Base-by-base conservation (phyloP, 2,888 invertebrate genomes). In the Empis livida region DNA sequence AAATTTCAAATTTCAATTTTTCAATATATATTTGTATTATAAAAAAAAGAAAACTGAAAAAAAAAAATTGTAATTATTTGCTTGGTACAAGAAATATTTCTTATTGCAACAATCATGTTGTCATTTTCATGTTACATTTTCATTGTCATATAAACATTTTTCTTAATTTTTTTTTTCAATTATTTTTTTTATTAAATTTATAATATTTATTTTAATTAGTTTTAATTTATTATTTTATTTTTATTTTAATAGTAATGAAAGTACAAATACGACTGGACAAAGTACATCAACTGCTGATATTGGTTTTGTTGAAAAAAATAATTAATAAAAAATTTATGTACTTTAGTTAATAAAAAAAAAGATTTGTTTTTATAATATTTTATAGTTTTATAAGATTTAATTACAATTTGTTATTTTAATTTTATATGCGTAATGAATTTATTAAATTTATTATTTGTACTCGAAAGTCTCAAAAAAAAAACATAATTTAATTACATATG, bases 221-320 rank as follows among this genome's bases (percentile, higher is more conserved):
- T 42, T 42, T 38, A 32, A 38, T 51, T 49, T 42, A 39, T 44
- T 45, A 48, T 49, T 27, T 50, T 46, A 44, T 49, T 53, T 51
- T 56, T 54, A 51, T 50, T 51, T 54, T 55, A 57, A 57, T 59
- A 65, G 66, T 51, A 56, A 57, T 50, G 57, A 57, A 43, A 54
- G 49, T 14, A 50, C 48, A 49, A 35, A 35, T 35, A n/a, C n/a
- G n/a, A 54, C 54, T 41, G 58, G 52, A 41, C 53, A 51, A 39
- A 60, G 55, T 52, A 55, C 48, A 43, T 52, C 61, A 42, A 56
- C 60, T 13, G 53, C 51, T 56, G 61, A 61, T 54, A 60, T 64
- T 57, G 64, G 65, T 54, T 58, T 64, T 55, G 51, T 59, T 49
- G 52, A 59, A 35, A 49, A 49, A 42, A 53, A 51, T 44, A 35